Evolutionary conservation across 1,140 invertebrate species (phyloP), one percentile per base, ranked within the genome.

Genomic region (Muscidifurax raptorellus): DNA sequence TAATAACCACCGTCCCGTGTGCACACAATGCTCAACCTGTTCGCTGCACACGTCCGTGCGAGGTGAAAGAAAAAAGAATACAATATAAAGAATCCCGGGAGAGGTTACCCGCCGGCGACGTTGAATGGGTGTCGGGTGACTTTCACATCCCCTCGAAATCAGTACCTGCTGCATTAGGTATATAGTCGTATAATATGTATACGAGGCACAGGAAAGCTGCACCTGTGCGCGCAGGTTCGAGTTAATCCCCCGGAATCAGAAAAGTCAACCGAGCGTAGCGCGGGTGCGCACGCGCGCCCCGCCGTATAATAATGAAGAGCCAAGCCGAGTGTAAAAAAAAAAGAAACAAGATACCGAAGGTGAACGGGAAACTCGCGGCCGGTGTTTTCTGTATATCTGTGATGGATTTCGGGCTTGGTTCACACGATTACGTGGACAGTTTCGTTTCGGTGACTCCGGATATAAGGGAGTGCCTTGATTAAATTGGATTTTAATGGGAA

Each of bases 111-210:
- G 30, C 13, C 27, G 44, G 72, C 81, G 66, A 74, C 36, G 52
- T 59, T 83, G 82, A 83, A 71, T 59, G 30, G 28, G 32, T 72
- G 75, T 83, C 82, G 59, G 82, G 66, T 83, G 82, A 83, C 82
- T 83, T 72, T 83, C 82, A 52, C 75, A 83, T 83, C 82, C 82
- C 75, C 66, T 79, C 36, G 64, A 40, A 78, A 79, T 83, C 66
- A 52, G 40, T 59, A 59, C 52, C 52, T 59, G 52, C 52, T n/a
- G 18, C 52, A n/a, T 4, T 59, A 40, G n/a, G 44, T 13, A 47
- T 47, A 12, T 47, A 47, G 7, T n/a, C n/a, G n/a, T n/a, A n/a
- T n/a, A n/a, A 47, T 13, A 47, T 6, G 15, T 40, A 40, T 40
- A 40, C 40, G 40, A 7, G 5, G 15, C 52, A 22, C 52, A 59